Evolutionary conservation across 2,888 invertebrate genomes (phyloP), one percentile per base, ranked within the genome.

Genomic region (Nymphalis polychloros): DNA sequence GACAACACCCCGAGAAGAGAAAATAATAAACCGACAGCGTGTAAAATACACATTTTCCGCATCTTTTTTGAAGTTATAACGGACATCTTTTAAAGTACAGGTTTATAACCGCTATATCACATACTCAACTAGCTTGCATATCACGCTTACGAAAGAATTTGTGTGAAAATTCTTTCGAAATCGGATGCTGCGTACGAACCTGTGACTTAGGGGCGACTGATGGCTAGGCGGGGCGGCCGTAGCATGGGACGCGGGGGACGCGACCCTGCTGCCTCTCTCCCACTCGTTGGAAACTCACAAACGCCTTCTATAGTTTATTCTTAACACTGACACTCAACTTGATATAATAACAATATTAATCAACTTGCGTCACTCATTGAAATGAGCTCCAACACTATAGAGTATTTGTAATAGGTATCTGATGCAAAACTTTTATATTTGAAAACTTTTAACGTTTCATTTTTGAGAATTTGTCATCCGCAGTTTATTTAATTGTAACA

Each of bases 131-230:
- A 68, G 69, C 31, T 70, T 63, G 70, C 70, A 66, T 55, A 57
- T 77, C 65, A 67, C 67, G 75, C 74, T 73, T 69, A 69, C 74
- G 72, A 69, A 72, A 57, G 59, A 76, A 77, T 79, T 78, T 72
- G 74, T 72, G 67, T 67, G 68, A 20, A 74, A 79, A 78, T 78
- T 76, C 75, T 74, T 73, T 77, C 81, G 78, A 76, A 80, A 77
- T 77, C 81, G 86, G 88, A 90, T 90, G 90, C 89, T 91, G 90
- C 83, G 90, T 82, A 83, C 90, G 86, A 90, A 90, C 88, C 89
- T 89, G 88, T 87, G 90, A 90, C 91, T 90, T 86, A 81, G 87
- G 87, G 89, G 86, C 92, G 86, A 92, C 92, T 92, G 90, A 86
- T 85, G 86, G 83, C 82, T 79, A 70, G 71, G 65, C 74, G 73